These are phyloP conservation scores for Tortricodes alternella DNA, from an alignment of 2,888 invertebrate species.

Conservation along the genomic window DNA sequence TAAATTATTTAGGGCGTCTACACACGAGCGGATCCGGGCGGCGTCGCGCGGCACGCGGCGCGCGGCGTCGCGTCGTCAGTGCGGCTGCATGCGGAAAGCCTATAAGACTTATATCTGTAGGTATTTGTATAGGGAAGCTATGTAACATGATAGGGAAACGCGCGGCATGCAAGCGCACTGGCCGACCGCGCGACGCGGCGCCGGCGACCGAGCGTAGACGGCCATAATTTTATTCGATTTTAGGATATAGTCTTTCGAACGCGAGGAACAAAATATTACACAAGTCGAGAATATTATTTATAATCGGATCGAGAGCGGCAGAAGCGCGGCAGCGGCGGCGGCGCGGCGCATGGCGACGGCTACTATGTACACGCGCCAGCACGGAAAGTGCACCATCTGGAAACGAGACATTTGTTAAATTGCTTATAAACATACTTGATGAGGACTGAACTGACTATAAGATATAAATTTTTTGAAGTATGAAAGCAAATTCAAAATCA, in stretches of 20 bases:
- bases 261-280: constrained; percentile 83
- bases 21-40: constrained; percentile 40
- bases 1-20: constrained; percentile 72
- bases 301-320: constrained; percentile 78
- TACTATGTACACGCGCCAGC: constrained; percentile 57
- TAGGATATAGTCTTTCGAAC: constrained; percentile 83
- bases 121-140: constrained; percentile 32
- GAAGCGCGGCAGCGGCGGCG: constrained; percentile 61
- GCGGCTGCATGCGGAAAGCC: constrained; percentile 24
- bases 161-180: constrained; percentile 14
- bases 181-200: constrained; percentile 43
- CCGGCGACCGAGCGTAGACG: constrained; percentile 48
- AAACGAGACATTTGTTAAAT: background rate
- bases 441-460: no score
- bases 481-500: no score
- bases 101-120: constrained; percentile 27
- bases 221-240: constrained; percentile 60
- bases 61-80: constrained; percentile 22
- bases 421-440: background rate
- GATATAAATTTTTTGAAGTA: no score
- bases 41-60: constrained; percentile 42
- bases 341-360: constrained; percentile 42
- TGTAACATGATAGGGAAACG: constrained; percentile 29
- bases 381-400: constrained; percentile 30
- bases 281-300: constrained; percentile 81